A percentile compares a stretch with the other conserved stretches of the same genome.
These are phyloP conservation scores for Rhynchotus rufescens DNA, from an alignment of 2,797 vertebrate genomes.

Conservation along the genomic window DNA sequence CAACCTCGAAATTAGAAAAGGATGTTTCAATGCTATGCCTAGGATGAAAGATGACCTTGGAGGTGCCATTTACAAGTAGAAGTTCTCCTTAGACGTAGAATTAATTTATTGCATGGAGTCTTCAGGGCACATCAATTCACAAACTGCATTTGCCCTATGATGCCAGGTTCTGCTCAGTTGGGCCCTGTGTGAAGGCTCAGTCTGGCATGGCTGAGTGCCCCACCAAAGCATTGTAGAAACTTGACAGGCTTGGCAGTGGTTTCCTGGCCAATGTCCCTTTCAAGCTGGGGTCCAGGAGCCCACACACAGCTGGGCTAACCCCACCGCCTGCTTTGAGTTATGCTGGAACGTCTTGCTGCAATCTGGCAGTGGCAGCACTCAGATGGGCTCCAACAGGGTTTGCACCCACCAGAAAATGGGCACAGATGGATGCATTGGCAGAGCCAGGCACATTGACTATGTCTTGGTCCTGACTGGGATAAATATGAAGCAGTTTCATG, in stretches of 20 bases:
- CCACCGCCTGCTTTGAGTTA: not conserved
- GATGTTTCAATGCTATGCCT: not conserved
- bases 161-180: not conserved
- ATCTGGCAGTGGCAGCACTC: fast-evolving
- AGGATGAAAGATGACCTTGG: not conserved
- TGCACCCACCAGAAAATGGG: not conserved
- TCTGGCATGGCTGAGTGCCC: not conserved
- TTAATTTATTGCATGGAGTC: not conserved
- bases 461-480: fast-evolving
- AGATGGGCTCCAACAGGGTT: fast-evolving
- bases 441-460: fast-evolving
- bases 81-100: not conserved
- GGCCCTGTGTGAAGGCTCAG: not conserved
- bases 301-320: fast-evolving
- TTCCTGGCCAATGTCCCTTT: not conserved
- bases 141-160: not conserved
- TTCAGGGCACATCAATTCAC: not conserved
- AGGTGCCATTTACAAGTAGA: not conserved
- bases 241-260: fast-evolving
- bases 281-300: fast-evolving
- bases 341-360: fast-evolving
- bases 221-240: fast-evolving
- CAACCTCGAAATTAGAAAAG: not conserved
- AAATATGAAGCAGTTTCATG: not conserved
- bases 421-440: not conserved